phyloP scores from a whole-genome alignment of 2,797 vertebrate species.

The Pseudomugil gertrudae region DNA sequence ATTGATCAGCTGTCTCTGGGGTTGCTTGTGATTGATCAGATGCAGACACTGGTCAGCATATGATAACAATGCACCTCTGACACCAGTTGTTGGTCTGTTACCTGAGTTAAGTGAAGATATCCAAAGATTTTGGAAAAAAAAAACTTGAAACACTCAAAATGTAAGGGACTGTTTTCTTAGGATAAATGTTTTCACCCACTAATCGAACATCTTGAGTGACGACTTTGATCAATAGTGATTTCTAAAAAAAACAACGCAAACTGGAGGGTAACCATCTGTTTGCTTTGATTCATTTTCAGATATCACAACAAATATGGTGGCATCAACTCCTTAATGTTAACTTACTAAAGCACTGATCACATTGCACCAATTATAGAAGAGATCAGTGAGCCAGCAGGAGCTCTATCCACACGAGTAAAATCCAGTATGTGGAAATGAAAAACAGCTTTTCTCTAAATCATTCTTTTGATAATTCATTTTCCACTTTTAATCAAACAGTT shows the following conservation, averaged over 20 bases:
- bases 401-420: background rate
- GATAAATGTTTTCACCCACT: constrained; percentile 46
- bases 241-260: constrained; percentile 46
- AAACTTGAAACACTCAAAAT: constrained; percentile 15
- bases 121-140: background rate
- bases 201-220: constrained; percentile 49
- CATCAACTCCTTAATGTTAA: background rate
- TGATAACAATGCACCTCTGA: background rate
- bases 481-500: background rate
- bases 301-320: background rate
- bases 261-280: constrained; percentile 12
- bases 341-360: background rate
- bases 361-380: background rate
- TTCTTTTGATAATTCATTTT: background rate
- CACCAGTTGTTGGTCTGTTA: background rate
- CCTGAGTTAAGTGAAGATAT: constrained; percentile 29
- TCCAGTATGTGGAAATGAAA: background rate
- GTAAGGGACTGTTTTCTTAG: background rate
- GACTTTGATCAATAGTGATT: constrained; percentile 54
- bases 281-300: constrained; percentile 37
- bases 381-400: background rate
- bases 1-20: constrained; percentile 46
- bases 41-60: constrained; percentile 15
- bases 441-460: background rate
- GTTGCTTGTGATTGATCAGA: constrained; percentile 11